Evolutionary conservation across 2,888 invertebrate genomes (phyloP).

Genomic region (Busseola fusca): DNA sequence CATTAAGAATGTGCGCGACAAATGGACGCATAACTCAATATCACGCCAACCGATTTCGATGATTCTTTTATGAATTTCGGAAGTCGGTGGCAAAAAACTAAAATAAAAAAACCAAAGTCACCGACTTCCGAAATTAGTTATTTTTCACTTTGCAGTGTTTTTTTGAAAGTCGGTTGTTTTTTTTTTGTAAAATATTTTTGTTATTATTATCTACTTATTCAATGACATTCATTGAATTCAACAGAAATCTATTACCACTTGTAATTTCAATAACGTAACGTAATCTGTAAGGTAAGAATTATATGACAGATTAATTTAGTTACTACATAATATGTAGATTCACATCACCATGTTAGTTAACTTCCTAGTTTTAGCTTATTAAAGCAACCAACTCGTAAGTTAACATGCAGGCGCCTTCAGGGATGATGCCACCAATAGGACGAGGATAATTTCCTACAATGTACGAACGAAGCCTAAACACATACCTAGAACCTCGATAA

Average conservation of each 20-base stretch:
- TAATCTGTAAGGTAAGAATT: not conserved
- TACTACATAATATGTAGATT: not conserved
- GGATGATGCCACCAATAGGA: constrained; percentile 22
- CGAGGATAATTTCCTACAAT: constrained; percentile 35
- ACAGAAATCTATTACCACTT: not conserved
- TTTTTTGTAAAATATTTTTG: too few species aligned
- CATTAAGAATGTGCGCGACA: too few species aligned
- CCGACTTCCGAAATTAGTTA: too few species aligned
- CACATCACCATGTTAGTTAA: constrained; percentile 8
- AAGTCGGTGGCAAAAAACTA: too few species aligned
- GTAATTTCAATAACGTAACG: not conserved
- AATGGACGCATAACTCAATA: too few species aligned
- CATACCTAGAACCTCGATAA: constrained; percentile 43
- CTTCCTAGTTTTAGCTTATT: constrained; percentile 12
- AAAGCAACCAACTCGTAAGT: constrained; percentile 19
- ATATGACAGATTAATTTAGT: not conserved
- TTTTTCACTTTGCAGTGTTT: too few species aligned
- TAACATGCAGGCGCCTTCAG: constrained; percentile 28
- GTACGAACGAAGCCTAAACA: constrained; percentile 39
- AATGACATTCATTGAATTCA: not conserved
- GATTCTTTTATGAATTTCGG: too few species aligned
- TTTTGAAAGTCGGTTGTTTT: too few species aligned
- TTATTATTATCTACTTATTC: not conserved
- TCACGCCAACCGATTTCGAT: too few species aligned
- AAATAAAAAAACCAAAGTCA: too few species aligned